These are phyloP conservation scores for Ladona fulva DNA, from an alignment of 1,140 invertebrate species.

Conservation along the genomic window DNA sequence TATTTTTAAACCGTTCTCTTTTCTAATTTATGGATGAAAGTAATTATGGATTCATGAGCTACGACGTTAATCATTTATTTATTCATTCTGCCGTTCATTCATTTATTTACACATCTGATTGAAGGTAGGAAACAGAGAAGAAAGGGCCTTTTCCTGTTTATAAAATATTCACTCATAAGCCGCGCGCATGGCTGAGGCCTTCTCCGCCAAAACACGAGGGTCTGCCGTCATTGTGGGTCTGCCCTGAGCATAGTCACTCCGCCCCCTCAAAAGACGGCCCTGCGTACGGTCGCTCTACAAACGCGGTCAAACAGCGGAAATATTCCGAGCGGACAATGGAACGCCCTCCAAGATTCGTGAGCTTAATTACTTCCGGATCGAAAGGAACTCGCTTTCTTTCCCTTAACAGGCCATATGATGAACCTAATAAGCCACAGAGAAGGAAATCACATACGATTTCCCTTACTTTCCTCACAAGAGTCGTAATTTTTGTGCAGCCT, in stretches of 20 bases:
- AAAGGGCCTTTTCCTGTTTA: background rate
- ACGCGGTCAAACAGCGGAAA: no score
- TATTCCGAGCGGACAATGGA: no score
- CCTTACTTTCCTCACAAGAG: no score
- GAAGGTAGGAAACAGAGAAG: constrained; percentile 1
- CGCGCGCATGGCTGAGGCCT: background rate
- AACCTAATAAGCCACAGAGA: no score
- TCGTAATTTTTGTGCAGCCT: no score
- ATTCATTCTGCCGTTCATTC: constrained; percentile 2
- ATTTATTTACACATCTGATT: constrained; percentile 10
- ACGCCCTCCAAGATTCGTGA: no score
- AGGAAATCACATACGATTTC: no score
- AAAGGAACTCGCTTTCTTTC: no score
- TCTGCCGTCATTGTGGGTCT: background rate
- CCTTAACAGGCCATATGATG: no score
- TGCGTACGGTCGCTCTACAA: no score
- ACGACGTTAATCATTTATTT: constrained; percentile 2
- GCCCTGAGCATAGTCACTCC: background rate
- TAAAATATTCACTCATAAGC: constrained; percentile 10
- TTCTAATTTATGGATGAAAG: background rate
- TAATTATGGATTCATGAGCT: constrained; percentile 5
- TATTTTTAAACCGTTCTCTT: constrained; percentile 10
- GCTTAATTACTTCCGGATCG: no score
- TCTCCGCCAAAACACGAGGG: constrained; percentile 4
- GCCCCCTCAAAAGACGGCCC: background rate